Conservation (phyloP, 2,888 invertebrate species). For the Euzetes globulus region DNA sequence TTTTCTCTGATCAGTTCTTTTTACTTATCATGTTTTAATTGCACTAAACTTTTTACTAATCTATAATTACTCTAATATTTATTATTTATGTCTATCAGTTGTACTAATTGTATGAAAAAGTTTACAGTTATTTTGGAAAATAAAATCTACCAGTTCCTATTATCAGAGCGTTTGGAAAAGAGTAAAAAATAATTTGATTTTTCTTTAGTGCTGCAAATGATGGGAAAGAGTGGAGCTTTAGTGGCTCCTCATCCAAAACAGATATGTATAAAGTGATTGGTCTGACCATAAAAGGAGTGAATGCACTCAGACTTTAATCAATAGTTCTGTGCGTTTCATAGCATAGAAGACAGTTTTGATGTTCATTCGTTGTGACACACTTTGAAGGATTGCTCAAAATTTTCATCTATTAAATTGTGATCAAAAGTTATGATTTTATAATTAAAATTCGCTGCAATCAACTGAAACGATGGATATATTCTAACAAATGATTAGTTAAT, state of each 20-base stretch:
- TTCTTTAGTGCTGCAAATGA: not conserved
- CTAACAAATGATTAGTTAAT: not conserved
- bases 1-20: no score
- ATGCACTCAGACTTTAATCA: constrained; percentile 23
- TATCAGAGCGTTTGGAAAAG: not conserved
- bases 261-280: constrained; percentile 13
- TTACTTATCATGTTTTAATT: no score
- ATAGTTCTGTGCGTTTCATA: constrained; percentile 6
- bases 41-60: no score
- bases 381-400: constrained; percentile 9
- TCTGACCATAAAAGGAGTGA: constrained; percentile 22
- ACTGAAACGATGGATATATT: not conserved
- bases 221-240: not conserved
- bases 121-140: no score
- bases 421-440: not conserved
- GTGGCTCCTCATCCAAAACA: not conserved
- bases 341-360: constrained; percentile 5
- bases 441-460: not conserved
- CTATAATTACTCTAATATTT: no score
- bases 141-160: no score
- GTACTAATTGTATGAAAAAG: no score
- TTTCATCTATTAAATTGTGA: not conserved
- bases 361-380: not conserved
- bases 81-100: no score
- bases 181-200: not conserved